Percentiles rank a stretch among this genome's conserved stretches.
Evolutionary conservation across 2,797 vertebrate species (phyloP).

Genomic region (Aeoliscus strigatus): DNA sequence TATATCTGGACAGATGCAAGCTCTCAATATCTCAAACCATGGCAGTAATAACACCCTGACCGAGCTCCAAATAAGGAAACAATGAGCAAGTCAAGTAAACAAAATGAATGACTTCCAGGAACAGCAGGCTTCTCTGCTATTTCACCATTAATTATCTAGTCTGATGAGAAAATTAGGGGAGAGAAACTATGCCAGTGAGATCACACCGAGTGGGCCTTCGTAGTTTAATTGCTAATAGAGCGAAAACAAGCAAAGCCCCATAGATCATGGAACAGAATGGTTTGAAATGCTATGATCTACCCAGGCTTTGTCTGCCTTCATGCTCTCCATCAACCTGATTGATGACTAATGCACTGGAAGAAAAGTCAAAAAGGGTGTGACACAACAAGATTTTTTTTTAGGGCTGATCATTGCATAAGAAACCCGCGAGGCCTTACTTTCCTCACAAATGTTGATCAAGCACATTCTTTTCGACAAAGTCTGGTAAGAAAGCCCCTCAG

Average conservation of each 20-base stretch:
- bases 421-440: too few species aligned
- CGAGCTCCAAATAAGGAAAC: slow-evolving; percentile 45
- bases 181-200: slow-evolving; percentile 49
- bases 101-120: slow-evolving; percentile 70
- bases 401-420: too few species aligned
- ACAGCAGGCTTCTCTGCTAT: slow-evolving; percentile 52
- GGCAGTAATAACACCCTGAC: slow-evolving; percentile 25
- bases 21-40: slow-evolving; percentile 22
- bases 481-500: too few species aligned
- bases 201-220: slow-evolving; percentile 43
- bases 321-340: slow-evolving; percentile 34
- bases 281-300: slow-evolving; percentile 28
- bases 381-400: too few species aligned
- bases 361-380: too few species aligned
- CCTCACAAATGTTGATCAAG: too few species aligned
- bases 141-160: slow-evolving; percentile 73
- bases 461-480: too few species aligned
- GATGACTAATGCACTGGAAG: neutral
- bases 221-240: slow-evolving; percentile 66
- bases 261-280: slow-evolving; percentile 47
- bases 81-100: slow-evolving; percentile 55
- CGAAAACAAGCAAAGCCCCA: slow-evolving; percentile 60
- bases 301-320: slow-evolving; percentile 10
- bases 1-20: slow-evolving; percentile 25
- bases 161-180: slow-evolving; percentile 65